Evolutionary conservation across 92 coral and sea anemone species (phyloP).

Genomic region (Parazoanthus darwini): DNA sequence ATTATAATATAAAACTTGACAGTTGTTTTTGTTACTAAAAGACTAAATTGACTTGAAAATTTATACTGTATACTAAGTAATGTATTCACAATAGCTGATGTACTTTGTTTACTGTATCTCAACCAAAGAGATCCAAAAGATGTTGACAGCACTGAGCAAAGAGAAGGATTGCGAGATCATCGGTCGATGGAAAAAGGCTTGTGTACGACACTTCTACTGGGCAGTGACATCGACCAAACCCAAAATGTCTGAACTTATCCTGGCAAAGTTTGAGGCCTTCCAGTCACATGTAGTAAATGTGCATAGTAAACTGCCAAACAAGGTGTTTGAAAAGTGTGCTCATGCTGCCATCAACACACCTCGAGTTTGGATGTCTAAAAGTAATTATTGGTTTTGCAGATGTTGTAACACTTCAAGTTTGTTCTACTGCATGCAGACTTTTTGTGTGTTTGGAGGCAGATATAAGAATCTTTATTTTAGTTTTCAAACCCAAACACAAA

Average conservation of each 20-base stretch:
- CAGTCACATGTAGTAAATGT: neutral
- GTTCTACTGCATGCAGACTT: neutral
- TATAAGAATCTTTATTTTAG: no score
- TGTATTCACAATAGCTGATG: no score
- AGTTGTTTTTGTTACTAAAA: no score
- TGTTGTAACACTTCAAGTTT: neutral
- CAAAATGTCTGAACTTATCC: neutral
- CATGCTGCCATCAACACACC: slow-evolving; percentile 12
- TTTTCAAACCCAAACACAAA: neutral
- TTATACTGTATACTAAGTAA: no score
- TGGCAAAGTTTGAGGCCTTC: no score
- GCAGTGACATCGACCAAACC: slow-evolving; percentile 34
- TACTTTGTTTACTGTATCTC: neutral
- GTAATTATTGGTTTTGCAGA: neutral
- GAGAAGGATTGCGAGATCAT: slow-evolving; percentile 34
- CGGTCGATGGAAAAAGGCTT: slow-evolving; percentile 45
- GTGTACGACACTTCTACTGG: slow-evolving; percentile 19
- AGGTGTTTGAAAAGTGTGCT: slow-evolving; percentile 11
- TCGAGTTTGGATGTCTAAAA: slow-evolving; percentile 22
- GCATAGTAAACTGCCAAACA: slow-evolving; percentile 21
- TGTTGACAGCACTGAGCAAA: slow-evolving; percentile 25
- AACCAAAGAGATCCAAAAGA: slow-evolving; percentile 37
- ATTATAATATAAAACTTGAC: no score
- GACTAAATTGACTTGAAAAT: no score
- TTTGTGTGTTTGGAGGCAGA: neutral